Evolutionary conservation across 1,140 invertebrate genomes (phyloP).

Genomic region (Ylistrum balloti): DNA sequence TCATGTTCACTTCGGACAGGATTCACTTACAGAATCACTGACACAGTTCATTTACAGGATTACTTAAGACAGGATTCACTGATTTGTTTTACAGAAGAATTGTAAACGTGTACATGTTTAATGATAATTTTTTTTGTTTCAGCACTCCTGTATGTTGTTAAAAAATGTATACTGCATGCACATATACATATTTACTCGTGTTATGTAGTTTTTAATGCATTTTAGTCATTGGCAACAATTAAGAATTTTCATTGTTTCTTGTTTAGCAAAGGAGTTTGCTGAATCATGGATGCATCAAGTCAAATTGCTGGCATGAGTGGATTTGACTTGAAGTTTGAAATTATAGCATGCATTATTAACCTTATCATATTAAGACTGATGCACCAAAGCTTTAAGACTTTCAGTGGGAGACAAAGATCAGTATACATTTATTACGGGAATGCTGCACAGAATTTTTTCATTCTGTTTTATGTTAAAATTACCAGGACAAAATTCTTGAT

Average conservation of each 20-base stretch:
- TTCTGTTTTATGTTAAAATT: too few species aligned
- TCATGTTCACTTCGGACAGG: too few species aligned
- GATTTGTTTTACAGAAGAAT: too few species aligned
- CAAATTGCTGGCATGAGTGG: not conserved
- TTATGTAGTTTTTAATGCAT: not conserved
- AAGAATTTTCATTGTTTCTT: not conserved
- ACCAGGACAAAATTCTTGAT: too few species aligned
- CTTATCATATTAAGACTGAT: not conserved
- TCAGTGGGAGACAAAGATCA: too few species aligned
- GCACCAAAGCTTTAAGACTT: not conserved
- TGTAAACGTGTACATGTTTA: too few species aligned
- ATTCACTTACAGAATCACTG: too few species aligned
- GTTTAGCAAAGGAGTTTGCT: not conserved
- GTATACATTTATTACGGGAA: not conserved
- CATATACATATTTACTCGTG: not conserved
- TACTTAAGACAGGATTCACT: too few species aligned
- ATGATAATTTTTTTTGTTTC: not conserved
- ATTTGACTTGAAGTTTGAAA: not conserved
- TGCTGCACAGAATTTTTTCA: not conserved
- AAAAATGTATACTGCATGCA: not conserved
- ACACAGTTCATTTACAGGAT: too few species aligned
- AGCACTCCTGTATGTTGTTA: not conserved
- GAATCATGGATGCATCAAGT: not conserved
- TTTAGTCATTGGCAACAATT: not conserved
- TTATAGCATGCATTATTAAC: not conserved